Conservation (phyloP, 2,888 invertebrate species). For the Drosophila pseudotalamancana region DNA sequence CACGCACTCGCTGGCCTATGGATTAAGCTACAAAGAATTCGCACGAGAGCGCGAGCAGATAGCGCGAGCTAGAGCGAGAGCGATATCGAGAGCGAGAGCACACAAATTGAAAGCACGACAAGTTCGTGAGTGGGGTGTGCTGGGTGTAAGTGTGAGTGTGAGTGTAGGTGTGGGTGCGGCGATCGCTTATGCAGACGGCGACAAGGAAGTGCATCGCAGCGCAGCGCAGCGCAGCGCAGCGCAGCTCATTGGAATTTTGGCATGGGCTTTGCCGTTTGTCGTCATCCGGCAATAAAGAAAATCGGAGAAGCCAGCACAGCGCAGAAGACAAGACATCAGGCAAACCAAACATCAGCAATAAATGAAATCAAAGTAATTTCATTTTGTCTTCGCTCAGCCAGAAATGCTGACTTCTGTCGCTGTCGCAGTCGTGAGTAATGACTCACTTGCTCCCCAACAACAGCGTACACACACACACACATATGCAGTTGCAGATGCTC, state of each 20-base stretch:
- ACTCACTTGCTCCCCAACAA: conserved; percentile 69
- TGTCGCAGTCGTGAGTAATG: conserved; percentile 53
- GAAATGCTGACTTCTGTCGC: conserved; percentile 19
- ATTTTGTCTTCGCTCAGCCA: conserved; percentile 15
- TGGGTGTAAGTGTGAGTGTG: conserved; percentile 4
- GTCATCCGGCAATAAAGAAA: conserved; percentile 23
- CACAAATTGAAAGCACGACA: conserved; percentile 1
- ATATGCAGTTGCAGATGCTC: conserved; percentile 37
- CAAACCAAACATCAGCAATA: conserved; percentile 42
- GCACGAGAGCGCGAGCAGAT: conserved; percentile 9
- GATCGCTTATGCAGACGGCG: conserved; percentile 27
- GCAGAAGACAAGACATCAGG: conserved; percentile 8
- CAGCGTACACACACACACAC: conserved; percentile 15
- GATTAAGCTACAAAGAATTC: conserved; percentile 51
- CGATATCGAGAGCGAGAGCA: neutral
- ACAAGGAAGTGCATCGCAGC: conserved; percentile 62
- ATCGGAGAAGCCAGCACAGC: conserved; percentile 10
- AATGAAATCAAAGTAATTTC: conserved; percentile 60
- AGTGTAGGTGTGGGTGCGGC: conserved; percentile 41
- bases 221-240: conserved; percentile 10
- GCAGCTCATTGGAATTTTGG: conserved; percentile 40
- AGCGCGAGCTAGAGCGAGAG: conserved; percentile 1
- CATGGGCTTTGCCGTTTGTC: conserved; percentile 23
- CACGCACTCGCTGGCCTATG: conserved; percentile 42
- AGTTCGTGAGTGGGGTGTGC: conserved; percentile 2